phyloP scores from a whole-genome alignment of 2,888 invertebrate species.

The Andrena camellia region DNA sequence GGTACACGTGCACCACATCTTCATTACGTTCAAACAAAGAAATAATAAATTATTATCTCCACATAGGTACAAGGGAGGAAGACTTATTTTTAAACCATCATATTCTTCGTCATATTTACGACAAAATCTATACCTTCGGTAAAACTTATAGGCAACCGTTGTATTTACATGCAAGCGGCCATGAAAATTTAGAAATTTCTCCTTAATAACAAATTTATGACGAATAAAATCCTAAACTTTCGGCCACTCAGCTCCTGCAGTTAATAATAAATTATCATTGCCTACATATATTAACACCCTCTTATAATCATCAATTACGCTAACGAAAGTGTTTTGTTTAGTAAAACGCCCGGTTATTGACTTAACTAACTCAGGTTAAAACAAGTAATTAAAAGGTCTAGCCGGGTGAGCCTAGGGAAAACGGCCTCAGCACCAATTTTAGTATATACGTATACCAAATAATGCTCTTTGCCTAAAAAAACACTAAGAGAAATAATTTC shows the following conservation, averaged over 20 bases:
- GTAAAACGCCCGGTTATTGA: neutral
- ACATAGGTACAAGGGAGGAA: neutral
- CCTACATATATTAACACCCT: neutral
- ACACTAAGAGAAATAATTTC: too few species aligned
- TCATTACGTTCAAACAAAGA: neutral
- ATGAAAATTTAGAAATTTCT: neutral
- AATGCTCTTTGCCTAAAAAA: too few species aligned
- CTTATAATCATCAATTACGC: neutral
- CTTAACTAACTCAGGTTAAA: too few species aligned
- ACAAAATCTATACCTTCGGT: neutral
- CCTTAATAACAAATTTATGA: neutral
- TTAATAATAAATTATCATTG: neutral
- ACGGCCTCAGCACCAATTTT: too few species aligned
- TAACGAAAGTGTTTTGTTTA: neutral
- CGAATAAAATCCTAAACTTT: neutral
- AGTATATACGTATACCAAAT: too few species aligned
- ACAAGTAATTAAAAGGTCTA: too few species aligned
- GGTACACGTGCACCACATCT: neutral
- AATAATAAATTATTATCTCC: neutral
- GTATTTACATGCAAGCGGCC: neutral
- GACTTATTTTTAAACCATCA: conserved; percentile 5
- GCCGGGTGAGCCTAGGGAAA: too few species aligned
- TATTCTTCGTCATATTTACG: neutral
- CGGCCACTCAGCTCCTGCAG: neutral
- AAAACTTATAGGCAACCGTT: neutral